Evolutionary conservation across 2,113 vertebrate species (phyloP).

Genomic region (Proteles cristata): DNA sequence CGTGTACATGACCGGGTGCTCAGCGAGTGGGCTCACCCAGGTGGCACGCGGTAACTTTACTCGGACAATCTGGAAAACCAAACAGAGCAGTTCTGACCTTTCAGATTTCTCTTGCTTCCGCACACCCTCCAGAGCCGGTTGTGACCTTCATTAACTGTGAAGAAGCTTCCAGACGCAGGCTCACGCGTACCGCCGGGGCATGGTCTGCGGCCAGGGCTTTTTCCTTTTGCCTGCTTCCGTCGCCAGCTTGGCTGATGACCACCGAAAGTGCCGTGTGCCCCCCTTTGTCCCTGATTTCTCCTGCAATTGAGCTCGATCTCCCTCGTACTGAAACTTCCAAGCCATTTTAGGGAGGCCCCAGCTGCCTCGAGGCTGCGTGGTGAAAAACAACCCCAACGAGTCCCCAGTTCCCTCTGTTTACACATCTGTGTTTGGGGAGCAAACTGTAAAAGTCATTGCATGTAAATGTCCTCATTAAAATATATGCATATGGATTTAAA

Average conservation of each 20-base stretch:
- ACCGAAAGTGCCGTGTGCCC: rapidly evolving
- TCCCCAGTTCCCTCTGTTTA: background rate
- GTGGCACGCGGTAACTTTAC: slow-evolving; percentile 10
- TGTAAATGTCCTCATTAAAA: background rate
- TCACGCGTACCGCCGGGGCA: rapidly evolving
- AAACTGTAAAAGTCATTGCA: background rate
- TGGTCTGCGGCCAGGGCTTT: background rate
- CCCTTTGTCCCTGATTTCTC: background rate
- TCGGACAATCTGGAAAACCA: slow-evolving; percentile 11
- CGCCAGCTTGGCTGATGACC: background rate
- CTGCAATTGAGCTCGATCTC: background rate
- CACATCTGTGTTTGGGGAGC: background rate
- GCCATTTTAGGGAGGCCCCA: background rate
- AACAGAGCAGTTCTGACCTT: background rate
- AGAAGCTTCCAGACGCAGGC: no score
- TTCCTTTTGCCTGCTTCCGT: background rate
- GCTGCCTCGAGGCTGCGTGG: background rate
- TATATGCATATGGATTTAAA: background rate
- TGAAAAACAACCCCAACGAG: background rate
- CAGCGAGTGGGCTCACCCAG: background rate
- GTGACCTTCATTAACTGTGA: background rate
- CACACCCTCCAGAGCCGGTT: background rate
- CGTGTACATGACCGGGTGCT: background rate
- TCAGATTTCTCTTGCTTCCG: background rate
- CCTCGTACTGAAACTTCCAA: background rate